Conservation (phyloP, 2,797 vertebrate genomes). For the Parotocinclus haroldoi region DNA sequence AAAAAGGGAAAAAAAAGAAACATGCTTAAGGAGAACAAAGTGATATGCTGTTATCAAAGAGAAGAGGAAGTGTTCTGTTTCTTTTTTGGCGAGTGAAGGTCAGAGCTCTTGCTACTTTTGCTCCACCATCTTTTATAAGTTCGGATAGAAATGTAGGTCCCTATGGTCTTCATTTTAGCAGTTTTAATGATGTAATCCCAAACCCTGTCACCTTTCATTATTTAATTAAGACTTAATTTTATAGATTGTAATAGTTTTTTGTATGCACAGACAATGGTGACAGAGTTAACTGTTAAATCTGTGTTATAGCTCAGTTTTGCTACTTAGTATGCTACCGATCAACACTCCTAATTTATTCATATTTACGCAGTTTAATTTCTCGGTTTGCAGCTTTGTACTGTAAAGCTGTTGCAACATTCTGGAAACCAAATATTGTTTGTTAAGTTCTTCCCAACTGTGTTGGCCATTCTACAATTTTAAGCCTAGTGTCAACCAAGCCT, state of each 20-base stretch:
- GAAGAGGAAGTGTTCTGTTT: constrained; percentile 22
- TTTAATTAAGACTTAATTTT: constrained; percentile 1
- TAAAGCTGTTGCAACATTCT: no score
- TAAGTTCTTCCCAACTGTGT: no score
- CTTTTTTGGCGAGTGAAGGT: background rate
- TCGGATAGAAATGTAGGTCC: constrained; percentile 58
- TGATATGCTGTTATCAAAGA: constrained; percentile 41
- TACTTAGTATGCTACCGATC: no score
- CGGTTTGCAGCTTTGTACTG: no score
- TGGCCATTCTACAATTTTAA: no score
- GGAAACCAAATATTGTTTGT: no score
- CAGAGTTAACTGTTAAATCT: no score
- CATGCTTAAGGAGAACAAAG: constrained; percentile 53
- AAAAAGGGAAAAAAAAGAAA: background rate
- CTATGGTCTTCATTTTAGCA: constrained; percentile 40
- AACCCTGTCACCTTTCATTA: background rate
- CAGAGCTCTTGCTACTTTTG: background rate
- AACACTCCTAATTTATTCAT: no score
- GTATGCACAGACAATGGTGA: no score
- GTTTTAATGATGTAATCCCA: constrained; percentile 18
- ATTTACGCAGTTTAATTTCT: no score
- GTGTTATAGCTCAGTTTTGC: no score
- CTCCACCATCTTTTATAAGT: constrained; percentile 50
- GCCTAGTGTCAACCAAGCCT: no score
- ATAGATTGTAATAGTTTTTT: background rate